phyloP scores from a whole-genome alignment of 2,113 vertebrate species.

The Austrofundulus limnaeus region DNA sequence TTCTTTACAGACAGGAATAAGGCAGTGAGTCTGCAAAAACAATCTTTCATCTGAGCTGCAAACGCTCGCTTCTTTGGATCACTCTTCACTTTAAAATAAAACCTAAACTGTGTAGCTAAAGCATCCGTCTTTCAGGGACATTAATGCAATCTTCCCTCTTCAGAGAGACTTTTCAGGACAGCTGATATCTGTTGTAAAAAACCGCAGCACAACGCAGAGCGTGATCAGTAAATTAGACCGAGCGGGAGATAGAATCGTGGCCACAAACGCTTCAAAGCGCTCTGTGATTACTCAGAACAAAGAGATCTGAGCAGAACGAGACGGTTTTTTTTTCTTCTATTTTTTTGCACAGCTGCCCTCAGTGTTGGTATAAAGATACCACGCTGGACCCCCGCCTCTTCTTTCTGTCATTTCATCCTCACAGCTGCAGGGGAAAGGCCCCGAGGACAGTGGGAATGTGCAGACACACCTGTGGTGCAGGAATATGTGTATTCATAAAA shows the following conservation, averaged over 20 bases:
- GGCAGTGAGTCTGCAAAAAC: constrained; percentile 25
- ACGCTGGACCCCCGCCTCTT: constrained; percentile 37
- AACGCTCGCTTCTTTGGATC: constrained; percentile 44
- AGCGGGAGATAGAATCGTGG: constrained; percentile 40
- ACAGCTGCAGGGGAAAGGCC: constrained; percentile 54
- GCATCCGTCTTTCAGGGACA: constrained; percentile 20
- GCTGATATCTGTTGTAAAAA: constrained; percentile 51
- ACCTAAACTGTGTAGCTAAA: constrained; percentile 31
- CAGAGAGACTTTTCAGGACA: constrained; percentile 27
- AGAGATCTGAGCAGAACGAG: constrained; percentile 58
- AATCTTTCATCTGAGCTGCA: constrained; percentile 60
- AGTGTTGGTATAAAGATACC: constrained; percentile 73
- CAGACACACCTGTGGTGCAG: constrained; percentile 63
- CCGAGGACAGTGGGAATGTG: constrained; percentile 53
- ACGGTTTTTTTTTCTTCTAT: constrained; percentile 17
- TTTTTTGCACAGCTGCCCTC: constrained; percentile 53
- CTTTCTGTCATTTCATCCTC: constrained; percentile 43
- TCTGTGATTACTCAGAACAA: constrained; percentile 67
- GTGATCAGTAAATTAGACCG: constrained; percentile 70
- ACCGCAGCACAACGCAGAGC: constrained; percentile 42
- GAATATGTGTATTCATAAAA: constrained; percentile 41
- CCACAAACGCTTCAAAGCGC: constrained; percentile 73
- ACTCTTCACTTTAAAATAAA: constrained; percentile 38
- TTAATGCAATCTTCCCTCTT: constrained; percentile 14
- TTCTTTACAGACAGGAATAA: constrained; percentile 44